Base-by-base conservation (phyloP, 2,888 invertebrate genomes). In the Meteorus colon region DNA sequence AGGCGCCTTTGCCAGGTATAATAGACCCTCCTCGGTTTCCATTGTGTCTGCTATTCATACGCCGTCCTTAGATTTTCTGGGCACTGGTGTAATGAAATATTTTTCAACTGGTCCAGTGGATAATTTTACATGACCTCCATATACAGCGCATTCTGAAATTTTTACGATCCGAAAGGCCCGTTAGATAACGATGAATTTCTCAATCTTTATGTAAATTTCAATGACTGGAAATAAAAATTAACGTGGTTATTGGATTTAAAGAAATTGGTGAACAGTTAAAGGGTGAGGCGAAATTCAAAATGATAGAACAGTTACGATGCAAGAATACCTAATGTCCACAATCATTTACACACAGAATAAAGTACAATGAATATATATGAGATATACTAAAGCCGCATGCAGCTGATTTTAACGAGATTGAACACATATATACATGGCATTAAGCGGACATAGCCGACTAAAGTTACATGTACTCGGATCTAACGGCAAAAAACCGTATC, bases 401-500 rank as follows among this genome's bases (percentile, higher is more conserved):
- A 4, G 24, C 29, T 34, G 29, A 63, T 63, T 34, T 29, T 4
- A 31, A 63, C 37, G 65, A 41, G 65, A 65, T 19, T 55, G 19
- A 19, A 55, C 55, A 48, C n/a, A 19, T 10, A 19, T 37, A 70
- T 41, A 59, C 19, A 59, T 59, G 19, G 16, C 48, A 16, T n/a
- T n/a, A 74, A 75, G 59, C 41, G 37, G 75, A 75, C 75, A 75
- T 65, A 70, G 65, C 66, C 66, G 31, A 72, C 75, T 71, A 75
- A 29, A 73, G 63, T 63, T 51, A 51, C n/a, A 62, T 27, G 19
- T 65, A 63, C 76, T 63, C 55, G 48, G 66, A 75, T 72, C 76
- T 81, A 80, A 80, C 78, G 78, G 80, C 77, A 77, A 81, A 76
- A 79, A 78, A 79, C 69, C 45, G 69, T 31, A 75, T 79, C 78